phyloP scores from a whole-genome alignment of 2,888 invertebrate genomes.

The Noctua pronuba region DNA sequence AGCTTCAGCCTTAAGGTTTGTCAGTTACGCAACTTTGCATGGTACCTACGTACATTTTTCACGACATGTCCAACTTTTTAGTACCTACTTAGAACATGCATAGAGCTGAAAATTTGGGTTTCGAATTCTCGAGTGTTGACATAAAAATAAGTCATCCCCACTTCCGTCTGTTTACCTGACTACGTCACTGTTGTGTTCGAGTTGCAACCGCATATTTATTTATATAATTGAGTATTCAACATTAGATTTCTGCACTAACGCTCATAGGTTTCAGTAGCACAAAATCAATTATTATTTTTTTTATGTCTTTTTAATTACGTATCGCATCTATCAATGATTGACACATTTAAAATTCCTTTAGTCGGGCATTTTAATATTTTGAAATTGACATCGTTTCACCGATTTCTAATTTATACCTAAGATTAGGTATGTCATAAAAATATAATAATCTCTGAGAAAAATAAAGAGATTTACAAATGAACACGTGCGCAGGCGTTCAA shows the following conservation, averaged over 20 bases:
- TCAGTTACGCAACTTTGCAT: background rate
- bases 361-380: background rate
- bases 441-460: background rate
- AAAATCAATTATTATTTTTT: background rate
- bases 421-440: too few species aligned
- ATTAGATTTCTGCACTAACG: background rate
- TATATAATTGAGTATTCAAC: background rate
- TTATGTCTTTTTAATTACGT: background rate
- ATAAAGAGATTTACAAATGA: conserved; percentile 12
- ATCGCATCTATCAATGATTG: background rate
- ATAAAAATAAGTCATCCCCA: background rate
- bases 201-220: background rate
- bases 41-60: background rate
- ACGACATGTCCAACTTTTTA: background rate
- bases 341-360: background rate
- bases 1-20: background rate
- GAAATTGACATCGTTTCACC: background rate
- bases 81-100: background rate
- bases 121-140: background rate
- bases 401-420: conserved; percentile 1
- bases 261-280: background rate
- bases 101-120: background rate
- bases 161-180: background rate
- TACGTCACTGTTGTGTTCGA: background rate
- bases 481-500: conserved; percentile 48